Evolutionary conservation across 2,113 vertebrate species (phyloP), one percentile per base, ranked within the genome.

Genomic region (Xerus inauris): DNA sequence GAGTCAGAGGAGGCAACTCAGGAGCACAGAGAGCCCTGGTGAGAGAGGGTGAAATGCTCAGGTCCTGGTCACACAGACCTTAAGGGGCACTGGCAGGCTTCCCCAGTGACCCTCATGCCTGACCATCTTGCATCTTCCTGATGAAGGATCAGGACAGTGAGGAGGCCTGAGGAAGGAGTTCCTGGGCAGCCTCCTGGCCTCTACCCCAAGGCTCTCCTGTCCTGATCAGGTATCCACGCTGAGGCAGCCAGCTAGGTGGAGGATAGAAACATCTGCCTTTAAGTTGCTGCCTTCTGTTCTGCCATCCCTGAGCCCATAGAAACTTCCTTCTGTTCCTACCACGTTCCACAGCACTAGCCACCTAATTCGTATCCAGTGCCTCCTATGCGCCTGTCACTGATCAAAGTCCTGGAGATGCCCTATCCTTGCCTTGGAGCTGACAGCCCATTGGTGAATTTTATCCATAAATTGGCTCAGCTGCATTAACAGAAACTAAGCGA

Each of bases 1-100:
- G n/a, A 2, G 35, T 45, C 11, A 0, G 19, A 54, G 24, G 42
- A 72, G 89, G 73, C 57, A 3, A 8, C 35, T 17, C 0, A 0
- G 30, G 13, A 76, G 24, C 19, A 1, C 0, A 5, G 6, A 8
- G 40, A 81, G 65, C 35, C n/a, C 35, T 38, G 57, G 35, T 38
- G 35, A 13, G n/a, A 83, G 51, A 49, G 35, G 20, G 47, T 5
- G 4, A n/a, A 22, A 26, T 2, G 28, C 17, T 3, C 0, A 1
- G 77, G 45, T 71, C 45, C 14, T 3, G 14, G 62, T 5, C 8
- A 2, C 35, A 10, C 16, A 30, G 11, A 11, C 8, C 3, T 10
- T 7, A 6, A 51, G 45, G 40, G 49, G 6, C 13, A 0, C 6
- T 14, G 30, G 12, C 14, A 20, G 62, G 42, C 57, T 49, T 42